phyloP scores from a whole-genome alignment of 2,888 invertebrate species.

The Cantharis flavilabris region DNA sequence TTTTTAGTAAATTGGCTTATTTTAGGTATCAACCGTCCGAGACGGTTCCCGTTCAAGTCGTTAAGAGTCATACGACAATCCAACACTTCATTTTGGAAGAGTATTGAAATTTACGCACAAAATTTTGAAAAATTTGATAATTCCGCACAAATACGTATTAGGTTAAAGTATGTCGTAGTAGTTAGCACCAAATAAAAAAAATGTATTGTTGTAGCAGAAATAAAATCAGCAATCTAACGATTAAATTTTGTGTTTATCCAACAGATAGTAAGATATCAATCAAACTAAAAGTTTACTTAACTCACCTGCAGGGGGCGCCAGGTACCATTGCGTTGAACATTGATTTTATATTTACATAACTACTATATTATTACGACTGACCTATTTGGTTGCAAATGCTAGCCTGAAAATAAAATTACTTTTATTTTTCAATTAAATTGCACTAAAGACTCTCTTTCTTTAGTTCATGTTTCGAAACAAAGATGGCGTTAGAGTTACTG shows the following conservation, averaged over 20 bases:
- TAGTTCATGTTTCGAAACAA: too few relatives aligned
- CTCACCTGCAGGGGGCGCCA: too few relatives aligned
- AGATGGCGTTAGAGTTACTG: too few relatives aligned
- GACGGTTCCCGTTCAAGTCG: slow-evolving; percentile 51
- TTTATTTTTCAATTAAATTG: too few relatives aligned
- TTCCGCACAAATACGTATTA: background rate
- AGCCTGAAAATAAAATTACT: too few relatives aligned
- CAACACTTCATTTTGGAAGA: background rate
- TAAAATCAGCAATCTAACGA: background rate
- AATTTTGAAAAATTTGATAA: background rate
- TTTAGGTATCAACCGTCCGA: slow-evolving; percentile 61
- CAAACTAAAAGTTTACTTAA: too few relatives aligned
- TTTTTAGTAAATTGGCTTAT: slow-evolving; percentile 16
- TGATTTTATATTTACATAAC: too few relatives aligned
- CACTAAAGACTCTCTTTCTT: too few relatives aligned
- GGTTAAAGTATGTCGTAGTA: background rate
- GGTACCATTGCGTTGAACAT: too few relatives aligned
- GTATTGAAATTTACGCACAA: background rate
- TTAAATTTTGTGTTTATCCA: background rate
- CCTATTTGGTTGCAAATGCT: too few relatives aligned
- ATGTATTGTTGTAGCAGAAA: background rate
- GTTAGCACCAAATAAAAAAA: background rate
- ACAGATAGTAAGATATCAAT: too few relatives aligned
- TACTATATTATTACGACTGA: too few relatives aligned
- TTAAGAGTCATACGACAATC: slow-evolving; percentile 38